Conservation (phyloP, 2,113 vertebrate species). For the Menura novaehollandiae region DNA sequence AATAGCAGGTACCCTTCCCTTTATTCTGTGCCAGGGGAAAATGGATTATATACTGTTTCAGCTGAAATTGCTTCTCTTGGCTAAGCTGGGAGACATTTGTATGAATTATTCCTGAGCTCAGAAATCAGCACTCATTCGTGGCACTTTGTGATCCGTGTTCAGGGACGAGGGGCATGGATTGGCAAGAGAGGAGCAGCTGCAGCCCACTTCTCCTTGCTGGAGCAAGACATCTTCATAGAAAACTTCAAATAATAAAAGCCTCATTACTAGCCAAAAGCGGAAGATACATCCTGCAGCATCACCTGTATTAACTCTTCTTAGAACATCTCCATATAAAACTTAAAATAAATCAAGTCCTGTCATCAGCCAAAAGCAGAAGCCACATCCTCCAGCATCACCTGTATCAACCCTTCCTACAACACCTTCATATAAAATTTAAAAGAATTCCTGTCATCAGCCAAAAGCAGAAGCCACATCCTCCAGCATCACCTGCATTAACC, state of each 20-base stretch:
- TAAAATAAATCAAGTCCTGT: background rate
- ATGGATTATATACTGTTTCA: background rate
- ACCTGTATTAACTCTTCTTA: background rate
- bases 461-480: background rate
- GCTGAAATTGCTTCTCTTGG: slow-evolving; percentile 15
- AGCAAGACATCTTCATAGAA: background rate
- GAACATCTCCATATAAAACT: background rate
- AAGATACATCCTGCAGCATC: background rate
- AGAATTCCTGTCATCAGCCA: background rate
- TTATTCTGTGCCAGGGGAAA: background rate
- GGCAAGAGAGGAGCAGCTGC: background rate
- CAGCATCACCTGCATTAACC: background rate
- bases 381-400: background rate
- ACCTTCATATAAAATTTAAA: background rate
- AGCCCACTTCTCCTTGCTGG: background rate
- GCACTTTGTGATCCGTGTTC: background rate
- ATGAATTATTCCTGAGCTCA: slow-evolving; percentile 13
- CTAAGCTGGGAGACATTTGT: background rate
- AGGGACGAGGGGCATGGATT: background rate
- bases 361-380: background rate
- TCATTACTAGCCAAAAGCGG: background rate
- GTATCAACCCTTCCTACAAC: background rate
- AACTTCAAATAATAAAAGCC: background rate
- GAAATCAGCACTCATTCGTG: background rate
- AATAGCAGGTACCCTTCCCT: background rate